phyloP scores from a whole-genome alignment of 1,140 invertebrate species.

The Drosophila tropicalis region DNA sequence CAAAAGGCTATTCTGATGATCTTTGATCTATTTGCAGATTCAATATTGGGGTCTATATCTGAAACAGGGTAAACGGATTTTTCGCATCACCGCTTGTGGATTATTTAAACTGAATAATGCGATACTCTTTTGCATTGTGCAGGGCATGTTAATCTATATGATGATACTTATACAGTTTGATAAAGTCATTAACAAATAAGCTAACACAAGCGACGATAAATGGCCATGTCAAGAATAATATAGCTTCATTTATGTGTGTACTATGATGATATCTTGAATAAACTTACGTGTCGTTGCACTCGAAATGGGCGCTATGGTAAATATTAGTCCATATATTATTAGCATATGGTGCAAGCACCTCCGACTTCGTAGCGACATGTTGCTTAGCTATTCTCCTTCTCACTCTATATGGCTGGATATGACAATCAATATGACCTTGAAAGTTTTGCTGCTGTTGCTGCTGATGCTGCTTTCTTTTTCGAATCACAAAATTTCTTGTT shows the following conservation, averaged over 20 bases:
- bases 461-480: not conserved
- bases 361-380: conserved; percentile 34
- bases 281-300: conserved; percentile 72
- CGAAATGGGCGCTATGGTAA: conserved; percentile 27
- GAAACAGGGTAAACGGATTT: conserved; percentile 46
- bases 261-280: conserved; percentile 28
- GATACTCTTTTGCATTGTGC: conserved; percentile 51
- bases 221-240: conserved; percentile 1
- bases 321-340: conserved; percentile 60
- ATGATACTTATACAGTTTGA: conserved; percentile 74
- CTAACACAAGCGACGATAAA: conserved; percentile 22
- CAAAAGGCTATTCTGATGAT: too few species aligned
- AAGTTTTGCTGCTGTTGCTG: conserved; percentile 22
- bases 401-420: conserved; percentile 22
- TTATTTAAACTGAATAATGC: conserved; percentile 63
- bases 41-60: conserved; percentile 56
- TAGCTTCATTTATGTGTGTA: too few species aligned
- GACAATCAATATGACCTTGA: conserved; percentile 75
- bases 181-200: conserved; percentile 63
- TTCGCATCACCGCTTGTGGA: conserved; percentile 49
- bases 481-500: conserved; percentile 61
- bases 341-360: conserved; percentile 58
- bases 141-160: conserved; percentile 54
- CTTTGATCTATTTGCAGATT: conserved; percentile 31
- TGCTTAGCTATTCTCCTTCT: conserved; percentile 9